Conservation (phyloP, 92 coral and sea anemone species). For the Paragorgia papillata region DNA sequence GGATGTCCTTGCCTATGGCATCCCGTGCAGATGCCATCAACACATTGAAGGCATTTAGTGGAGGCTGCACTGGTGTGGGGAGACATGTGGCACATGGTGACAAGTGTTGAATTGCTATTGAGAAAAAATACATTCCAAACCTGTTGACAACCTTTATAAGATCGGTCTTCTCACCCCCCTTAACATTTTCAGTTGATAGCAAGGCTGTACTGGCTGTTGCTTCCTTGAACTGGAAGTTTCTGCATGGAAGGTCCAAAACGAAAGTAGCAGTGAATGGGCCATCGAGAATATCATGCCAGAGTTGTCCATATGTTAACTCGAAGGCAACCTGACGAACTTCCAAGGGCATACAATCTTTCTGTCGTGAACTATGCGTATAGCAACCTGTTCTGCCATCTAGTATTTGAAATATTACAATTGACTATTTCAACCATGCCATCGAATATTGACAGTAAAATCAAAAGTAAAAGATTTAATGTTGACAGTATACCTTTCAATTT, state of each 20-base stretch:
- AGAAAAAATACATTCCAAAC: slow-evolving; percentile 20
- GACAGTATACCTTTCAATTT: too few relatives aligned
- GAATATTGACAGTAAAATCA: too few relatives aligned
- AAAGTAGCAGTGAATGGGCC: slow-evolving; percentile 20
- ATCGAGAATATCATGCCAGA: slow-evolving; percentile 18
- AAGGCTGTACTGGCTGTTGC: background rate
- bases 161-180: slow-evolving; percentile 2
- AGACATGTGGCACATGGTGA: slow-evolving; percentile 15
- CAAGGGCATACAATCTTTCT: too few relatives aligned
- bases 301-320: slow-evolving; percentile 3
- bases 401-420: too few relatives aligned
- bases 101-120: background rate
- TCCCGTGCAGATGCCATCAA: slow-evolving; percentile 51
- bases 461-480: too few relatives aligned
- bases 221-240: background rate
- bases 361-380: too few relatives aligned
- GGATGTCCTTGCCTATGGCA: slow-evolving; percentile 18
- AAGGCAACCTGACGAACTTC: too few relatives aligned
- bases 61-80: background rate
- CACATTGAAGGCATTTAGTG: slow-evolving; percentile 43
- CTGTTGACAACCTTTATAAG: slow-evolving; percentile 4
- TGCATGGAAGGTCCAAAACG: background rate
- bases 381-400: too few relatives aligned
- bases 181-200: slow-evolving; percentile 9
- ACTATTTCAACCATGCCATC: too few relatives aligned